Evolutionary conservation across 2,888 invertebrate genomes (phyloP), one percentile per base, ranked within the genome.

Genomic region (Mesorhabditis sp.): DNA sequence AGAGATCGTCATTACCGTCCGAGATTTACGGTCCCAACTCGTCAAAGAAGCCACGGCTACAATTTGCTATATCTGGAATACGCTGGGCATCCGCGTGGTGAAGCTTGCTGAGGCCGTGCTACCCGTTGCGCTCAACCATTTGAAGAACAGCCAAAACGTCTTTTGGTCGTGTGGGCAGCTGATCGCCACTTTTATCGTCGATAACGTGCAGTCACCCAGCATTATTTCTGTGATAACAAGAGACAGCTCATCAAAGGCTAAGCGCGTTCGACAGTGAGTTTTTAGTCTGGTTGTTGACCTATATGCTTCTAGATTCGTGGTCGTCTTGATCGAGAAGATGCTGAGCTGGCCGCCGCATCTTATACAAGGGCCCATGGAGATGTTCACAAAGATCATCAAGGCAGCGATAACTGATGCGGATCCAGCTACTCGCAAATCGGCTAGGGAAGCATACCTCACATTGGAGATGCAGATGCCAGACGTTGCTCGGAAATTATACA

Each of bases 81-180:
- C 10, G 7, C n/a, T 50, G 7, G 58, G 58, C 7, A 13, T 50
- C 10, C 58, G 58, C n/a, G n/a, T 50, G 58, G n/a, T 50, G 58
- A 10, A n/a, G 10, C 58, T 50, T 50, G 58, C 10, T 50, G 58
- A 50, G n/a, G 58, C 58, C n/a, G 58, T 50, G 58, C 7, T 50
- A n/a, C 58, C 58, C 58, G 58, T n/a, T 50, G 10, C n/a, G n/a
- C 58, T 50, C n/a, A 50, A 50, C 58, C 58, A 50, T 50, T n/a
- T 50, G n/a, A 50, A 50, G 58, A 50, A 50, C n/a, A 13, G 10
- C 7, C 58, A 50, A 50, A 50, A 50, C 58, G 58, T 50, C 58
- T 50, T 50, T n/a, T 50, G 58, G 58, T 50, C 58, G n/a, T 50
- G 58, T 50, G 58, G 10, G 58, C 58, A 50, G n/a, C 10, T 50